Conservation (phyloP, 2,888 invertebrate genomes). For the Lepidonotus clava region DNA sequence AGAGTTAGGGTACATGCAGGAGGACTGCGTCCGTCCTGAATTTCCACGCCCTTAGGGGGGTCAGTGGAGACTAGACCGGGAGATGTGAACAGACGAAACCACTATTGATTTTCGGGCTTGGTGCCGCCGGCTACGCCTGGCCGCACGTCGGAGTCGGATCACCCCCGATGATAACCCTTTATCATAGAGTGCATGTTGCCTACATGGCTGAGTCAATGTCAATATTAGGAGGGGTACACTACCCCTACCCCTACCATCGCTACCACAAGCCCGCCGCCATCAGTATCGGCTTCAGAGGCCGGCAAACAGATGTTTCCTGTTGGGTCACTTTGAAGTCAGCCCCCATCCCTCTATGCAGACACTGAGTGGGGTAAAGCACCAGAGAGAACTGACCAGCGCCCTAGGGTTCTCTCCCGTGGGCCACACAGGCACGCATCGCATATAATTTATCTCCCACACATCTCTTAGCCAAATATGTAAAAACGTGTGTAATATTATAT, state of each 20-base stretch:
- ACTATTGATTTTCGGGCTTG: neutral
- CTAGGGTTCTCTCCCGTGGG: no score
- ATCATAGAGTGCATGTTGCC: slow-evolving; percentile 7
- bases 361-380: no score
- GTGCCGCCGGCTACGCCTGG: neutral
- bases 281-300: slow-evolving; percentile 10
- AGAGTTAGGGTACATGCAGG: neutral
- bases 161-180: slow-evolving; percentile 7
- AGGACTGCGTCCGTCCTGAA: neutral
- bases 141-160: neutral
- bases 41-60: neutral
- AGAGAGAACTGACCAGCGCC: no score
- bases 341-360: no score
- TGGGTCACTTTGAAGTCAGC: neutral
- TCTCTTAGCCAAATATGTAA: no score
- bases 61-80: slow-evolving; percentile 19
- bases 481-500: no score
- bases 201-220: neutral
- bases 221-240: neutral
- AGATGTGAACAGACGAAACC: slow-evolving; percentile 5
- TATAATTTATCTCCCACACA: no score
- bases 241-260: neutral
- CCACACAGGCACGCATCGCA: no score
- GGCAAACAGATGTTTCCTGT: slow-evolving; percentile 23
- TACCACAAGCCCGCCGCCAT: no score